Percentiles rank a stretch among this genome's conserved stretches.
phyloP scores from a whole-genome alignment of 2,113 vertebrate species.

The Sisor rabdophorus region DNA sequence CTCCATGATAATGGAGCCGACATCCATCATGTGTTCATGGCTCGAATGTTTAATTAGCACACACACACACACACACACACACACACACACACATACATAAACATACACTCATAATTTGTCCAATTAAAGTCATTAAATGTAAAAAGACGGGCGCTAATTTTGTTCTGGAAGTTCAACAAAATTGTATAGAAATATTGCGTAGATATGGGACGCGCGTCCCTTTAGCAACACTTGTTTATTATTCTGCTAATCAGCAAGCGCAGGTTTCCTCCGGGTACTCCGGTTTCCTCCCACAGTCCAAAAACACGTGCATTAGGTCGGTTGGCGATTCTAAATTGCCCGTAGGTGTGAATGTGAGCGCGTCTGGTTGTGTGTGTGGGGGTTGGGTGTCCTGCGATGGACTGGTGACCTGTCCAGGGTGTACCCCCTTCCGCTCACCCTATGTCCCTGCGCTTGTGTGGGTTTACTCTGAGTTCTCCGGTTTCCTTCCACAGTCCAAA shows the following conservation, averaged over 20 bases:
- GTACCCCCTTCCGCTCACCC: background rate
- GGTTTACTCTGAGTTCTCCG: no score
- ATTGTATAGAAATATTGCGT: slow-evolving; percentile 18
- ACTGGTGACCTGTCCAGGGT: slow-evolving; percentile 7
- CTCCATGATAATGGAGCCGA: slow-evolving; percentile 84
- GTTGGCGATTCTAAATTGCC: no score
- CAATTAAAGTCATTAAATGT: slow-evolving; percentile 85
- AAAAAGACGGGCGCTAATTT: slow-evolving; percentile 89
- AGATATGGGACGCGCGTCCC: slow-evolving; percentile 61
- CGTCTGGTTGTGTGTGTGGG: no score
- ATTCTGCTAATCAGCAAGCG: slow-evolving; percentile 42
- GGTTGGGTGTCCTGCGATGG: no score
- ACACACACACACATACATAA: slow-evolving; percentile 47
- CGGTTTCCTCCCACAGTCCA: no score
- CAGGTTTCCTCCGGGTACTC: no score
- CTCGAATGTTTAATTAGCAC: slow-evolving; percentile 81
- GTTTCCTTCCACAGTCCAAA: no score
- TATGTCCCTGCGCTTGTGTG: no score
- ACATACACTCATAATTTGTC: slow-evolving; percentile 77
- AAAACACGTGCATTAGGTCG: no score
- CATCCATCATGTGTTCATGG: slow-evolving; percentile 77
- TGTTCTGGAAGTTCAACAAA: slow-evolving; percentile 66
- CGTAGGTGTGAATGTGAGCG: no score
- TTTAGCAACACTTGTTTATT: slow-evolving; percentile 46
- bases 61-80: slow-evolving; percentile 53